Percentiles rank a stretch among this genome's conserved stretches.
These are phyloP conservation scores for Pantala flavescens DNA, from an alignment of 1,140 invertebrate species.

Conservation along the genomic window DNA sequence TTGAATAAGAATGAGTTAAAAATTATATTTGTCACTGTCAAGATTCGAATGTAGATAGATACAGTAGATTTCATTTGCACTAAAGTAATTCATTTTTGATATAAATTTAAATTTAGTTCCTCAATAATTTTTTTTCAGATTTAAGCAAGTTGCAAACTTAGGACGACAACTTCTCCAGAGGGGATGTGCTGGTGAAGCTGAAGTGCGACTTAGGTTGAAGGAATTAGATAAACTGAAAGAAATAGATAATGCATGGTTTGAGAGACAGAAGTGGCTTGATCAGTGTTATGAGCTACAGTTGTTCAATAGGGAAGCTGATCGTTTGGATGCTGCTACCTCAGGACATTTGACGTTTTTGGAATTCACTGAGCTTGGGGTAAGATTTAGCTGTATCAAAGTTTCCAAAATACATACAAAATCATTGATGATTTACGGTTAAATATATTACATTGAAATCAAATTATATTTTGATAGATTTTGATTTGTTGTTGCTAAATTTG, in stretches of 20 bases:
- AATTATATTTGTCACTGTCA: too few species aligned
- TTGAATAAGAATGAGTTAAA: too few species aligned
- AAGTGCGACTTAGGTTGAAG: slow-evolving; percentile 62
- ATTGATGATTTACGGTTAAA: too few species aligned
- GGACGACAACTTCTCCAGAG: slow-evolving; percentile 59
- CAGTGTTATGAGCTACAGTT: slow-evolving; percentile 79
- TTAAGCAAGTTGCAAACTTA: slow-evolving; percentile 64
- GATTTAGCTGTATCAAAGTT: slow-evolving; percentile 26
- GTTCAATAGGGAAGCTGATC: slow-evolving; percentile 93
- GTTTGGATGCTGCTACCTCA: slow-evolving; percentile 89
- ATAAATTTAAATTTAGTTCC: too few species aligned
- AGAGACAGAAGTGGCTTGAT: slow-evolving; percentile 71
- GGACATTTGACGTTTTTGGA: slow-evolving; percentile 90
- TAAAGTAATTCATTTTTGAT: too few species aligned
- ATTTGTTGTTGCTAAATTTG: too few species aligned
- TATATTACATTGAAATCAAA: too few species aligned
- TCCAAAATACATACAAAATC: slow-evolving; percentile 17
- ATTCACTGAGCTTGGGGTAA: slow-evolving; percentile 75
- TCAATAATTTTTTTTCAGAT: too few species aligned
- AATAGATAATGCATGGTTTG: slow-evolving; percentile 64
- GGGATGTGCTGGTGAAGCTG: slow-evolving; percentile 50
- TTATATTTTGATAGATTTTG: too few species aligned
- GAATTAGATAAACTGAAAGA: slow-evolving; percentile 64
- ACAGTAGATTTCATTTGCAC: too few species aligned
- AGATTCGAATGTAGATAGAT: too few species aligned